A percentile compares a stretch with the other conserved stretches of the same genome.
phyloP scores from a whole-genome alignment of 1,140 invertebrate species.

The Stratiolaelaps scimitus region DNA sequence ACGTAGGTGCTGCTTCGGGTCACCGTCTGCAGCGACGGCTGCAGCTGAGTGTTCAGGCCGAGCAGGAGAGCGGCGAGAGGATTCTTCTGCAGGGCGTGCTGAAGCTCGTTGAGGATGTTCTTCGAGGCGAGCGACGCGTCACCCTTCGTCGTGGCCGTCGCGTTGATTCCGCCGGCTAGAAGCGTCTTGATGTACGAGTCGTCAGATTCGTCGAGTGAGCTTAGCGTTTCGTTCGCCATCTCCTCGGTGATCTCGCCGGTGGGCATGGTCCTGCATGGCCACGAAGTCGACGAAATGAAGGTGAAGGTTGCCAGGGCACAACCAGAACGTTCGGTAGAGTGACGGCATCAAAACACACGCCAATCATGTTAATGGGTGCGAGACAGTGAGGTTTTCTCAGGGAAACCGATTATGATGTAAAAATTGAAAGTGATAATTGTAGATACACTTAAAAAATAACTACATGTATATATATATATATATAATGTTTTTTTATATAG shows the following conservation, averaged over 20 bases:
- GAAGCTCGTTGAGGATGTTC: conserved; percentile 21
- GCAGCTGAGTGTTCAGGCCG: conserved; percentile 35
- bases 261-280: conserved; percentile 29
- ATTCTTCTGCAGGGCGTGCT: conserved; percentile 37
- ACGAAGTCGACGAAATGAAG: too few species aligned
- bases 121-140: neutral
- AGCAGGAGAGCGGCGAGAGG: conserved; percentile 37
- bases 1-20: conserved; percentile 36
- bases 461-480: too few species aligned
- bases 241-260: conserved; percentile 23
- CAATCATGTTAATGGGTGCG: too few species aligned
- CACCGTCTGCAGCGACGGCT: conserved; percentile 31
- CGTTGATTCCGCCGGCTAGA: conserved; percentile 11
- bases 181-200: conserved; percentile 17
- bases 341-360: too few species aligned
- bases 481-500: too few species aligned
- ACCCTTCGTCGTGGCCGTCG: conserved; percentile 1
- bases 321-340: too few species aligned
- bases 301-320: too few species aligned
- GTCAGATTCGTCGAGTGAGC: conserved; percentile 15
- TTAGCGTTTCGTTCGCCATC: conserved; percentile 6
- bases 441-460: too few species aligned
- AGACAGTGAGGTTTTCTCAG: too few species aligned
- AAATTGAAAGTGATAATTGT: too few species aligned
- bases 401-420: too few species aligned